phyloP scores from a whole-genome alignment of 64 coral and sea anemone genomes.

The Hydrozoanthus tunicans region DNA sequence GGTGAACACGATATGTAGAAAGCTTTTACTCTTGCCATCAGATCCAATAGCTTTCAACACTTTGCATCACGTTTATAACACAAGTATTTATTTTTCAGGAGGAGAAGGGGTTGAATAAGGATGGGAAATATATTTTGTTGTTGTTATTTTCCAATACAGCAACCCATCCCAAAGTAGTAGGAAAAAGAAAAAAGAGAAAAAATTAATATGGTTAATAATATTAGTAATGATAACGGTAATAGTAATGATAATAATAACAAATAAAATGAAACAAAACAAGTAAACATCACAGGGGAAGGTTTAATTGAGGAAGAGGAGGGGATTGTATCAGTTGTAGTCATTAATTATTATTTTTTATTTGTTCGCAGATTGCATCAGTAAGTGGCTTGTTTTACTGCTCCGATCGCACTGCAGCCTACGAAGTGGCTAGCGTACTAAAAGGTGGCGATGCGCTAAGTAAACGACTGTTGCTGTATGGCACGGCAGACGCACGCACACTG shows the following conservation, averaged over 20 bases:
- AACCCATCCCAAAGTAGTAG: too few species aligned
- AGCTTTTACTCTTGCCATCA: too few species aligned
- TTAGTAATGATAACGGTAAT: too few species aligned
- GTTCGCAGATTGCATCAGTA: constrained; percentile 74
- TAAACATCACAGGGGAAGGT: background rate
- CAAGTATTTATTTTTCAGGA: too few species aligned
- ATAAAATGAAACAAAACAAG: too few species aligned
- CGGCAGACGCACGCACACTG: constrained; percentile 57
- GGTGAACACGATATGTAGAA: too few species aligned
- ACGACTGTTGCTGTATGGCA: constrained; percentile 80
- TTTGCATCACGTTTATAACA: too few species aligned
- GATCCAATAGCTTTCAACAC: too few species aligned
- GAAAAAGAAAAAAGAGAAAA: too few species aligned
- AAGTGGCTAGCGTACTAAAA: constrained; percentile 60
- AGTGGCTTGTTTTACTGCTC: constrained; percentile 73
- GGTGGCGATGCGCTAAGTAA: constrained; percentile 63
- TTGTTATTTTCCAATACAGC: too few species aligned
- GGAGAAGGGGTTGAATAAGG: background rate
- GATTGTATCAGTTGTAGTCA: background rate
- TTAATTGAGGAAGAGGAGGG: background rate
- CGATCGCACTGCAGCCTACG: constrained; percentile 93
- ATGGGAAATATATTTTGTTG: background rate
- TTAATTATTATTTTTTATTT: background rate
- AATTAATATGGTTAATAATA: too few species aligned
- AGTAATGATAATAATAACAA: too few species aligned